Conservation (phyloP, 2,888 invertebrate species). For the Colletes collaris region DNA sequence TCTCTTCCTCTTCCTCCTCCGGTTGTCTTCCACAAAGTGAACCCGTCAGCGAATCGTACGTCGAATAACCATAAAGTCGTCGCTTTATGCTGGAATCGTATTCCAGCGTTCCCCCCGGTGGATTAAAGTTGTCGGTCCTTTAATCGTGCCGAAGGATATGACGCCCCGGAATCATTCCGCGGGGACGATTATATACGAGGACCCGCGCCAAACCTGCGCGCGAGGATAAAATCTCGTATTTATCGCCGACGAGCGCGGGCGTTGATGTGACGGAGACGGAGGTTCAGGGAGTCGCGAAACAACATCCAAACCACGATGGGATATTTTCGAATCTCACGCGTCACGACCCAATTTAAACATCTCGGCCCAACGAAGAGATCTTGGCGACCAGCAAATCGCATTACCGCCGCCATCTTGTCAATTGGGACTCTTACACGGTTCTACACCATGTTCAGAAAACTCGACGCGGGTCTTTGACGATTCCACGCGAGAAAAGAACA, state of each 20-base stretch:
- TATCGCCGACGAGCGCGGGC: conserved; percentile 15
- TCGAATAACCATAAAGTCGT: conserved; percentile 75
- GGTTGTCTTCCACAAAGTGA: conserved; percentile 70
- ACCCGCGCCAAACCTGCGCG: conserved; percentile 11
- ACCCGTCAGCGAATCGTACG: conserved; percentile 74
- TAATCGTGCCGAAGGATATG: conserved; percentile 71
- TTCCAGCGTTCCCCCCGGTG: conserved; percentile 58
- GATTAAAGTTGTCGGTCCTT: conserved; percentile 70
- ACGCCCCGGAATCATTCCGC: conserved; percentile 55
- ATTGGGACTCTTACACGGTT: too few species aligned
- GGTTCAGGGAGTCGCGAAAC: background rate
- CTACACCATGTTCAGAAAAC: too few species aligned
- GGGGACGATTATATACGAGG: conserved; percentile 47
- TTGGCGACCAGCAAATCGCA: too few species aligned
- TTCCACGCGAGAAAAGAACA: background rate
- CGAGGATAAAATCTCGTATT: conserved; percentile 34
- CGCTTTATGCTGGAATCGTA: conserved; percentile 74
- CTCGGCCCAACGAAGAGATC: too few species aligned
- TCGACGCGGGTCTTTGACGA: too few species aligned
- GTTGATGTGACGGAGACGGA: conserved; percentile 5
- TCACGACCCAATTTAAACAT: too few species aligned
- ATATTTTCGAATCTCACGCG: background rate
- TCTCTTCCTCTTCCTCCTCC: conserved; percentile 30
- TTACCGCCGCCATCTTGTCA: too few species aligned
- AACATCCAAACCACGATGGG: background rate